phyloP scores from a whole-genome alignment of 2,888 invertebrate species.

The Oscheius sp. region DNA sequence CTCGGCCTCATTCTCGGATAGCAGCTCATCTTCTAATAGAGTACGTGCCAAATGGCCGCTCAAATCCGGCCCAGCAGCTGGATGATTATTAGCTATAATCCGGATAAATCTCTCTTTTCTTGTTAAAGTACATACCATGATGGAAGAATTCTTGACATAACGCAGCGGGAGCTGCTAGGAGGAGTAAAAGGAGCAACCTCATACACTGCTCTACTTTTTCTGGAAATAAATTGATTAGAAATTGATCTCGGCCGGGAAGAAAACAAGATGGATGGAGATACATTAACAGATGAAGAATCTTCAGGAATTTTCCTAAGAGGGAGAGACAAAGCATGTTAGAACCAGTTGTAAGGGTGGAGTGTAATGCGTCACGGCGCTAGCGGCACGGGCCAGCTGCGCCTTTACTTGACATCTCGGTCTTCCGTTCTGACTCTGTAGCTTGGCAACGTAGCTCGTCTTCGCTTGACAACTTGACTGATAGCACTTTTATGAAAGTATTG shows the following conservation, averaged over 20 bases:
- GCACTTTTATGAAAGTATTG: no score
- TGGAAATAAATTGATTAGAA: neutral
- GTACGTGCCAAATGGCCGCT: constrained; percentile 30
- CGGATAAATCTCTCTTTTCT: neutral
- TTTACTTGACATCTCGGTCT: constrained; percentile 12
- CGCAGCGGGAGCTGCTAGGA: constrained; percentile 10
- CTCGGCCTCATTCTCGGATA: constrained; percentile 10
- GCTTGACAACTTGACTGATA: no score
- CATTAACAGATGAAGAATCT: neutral
- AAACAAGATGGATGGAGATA: neutral
- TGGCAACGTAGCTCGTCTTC: no score
- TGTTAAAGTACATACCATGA: neutral
- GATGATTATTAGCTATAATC: constrained; percentile 42
- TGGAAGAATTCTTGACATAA: constrained; percentile 13
- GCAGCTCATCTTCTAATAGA: constrained; percentile 15
- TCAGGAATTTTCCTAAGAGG: constrained; percentile 7
- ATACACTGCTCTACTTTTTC: neutral
- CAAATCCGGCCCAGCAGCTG: constrained; percentile 50
- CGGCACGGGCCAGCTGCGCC: constrained; percentile 12
- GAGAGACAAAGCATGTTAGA: constrained; percentile 24
- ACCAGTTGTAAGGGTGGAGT: constrained; percentile 26
- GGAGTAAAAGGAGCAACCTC: constrained; percentile 1
- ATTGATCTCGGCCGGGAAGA: neutral
- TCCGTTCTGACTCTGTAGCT: no score
- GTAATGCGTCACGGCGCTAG: constrained; percentile 27